A percentile compares a stretch with the other conserved stretches of the same genome.
Conservation (phyloP, 1,140 invertebrate genomes). For the Daktulosphaira vitifoliae region DNA sequence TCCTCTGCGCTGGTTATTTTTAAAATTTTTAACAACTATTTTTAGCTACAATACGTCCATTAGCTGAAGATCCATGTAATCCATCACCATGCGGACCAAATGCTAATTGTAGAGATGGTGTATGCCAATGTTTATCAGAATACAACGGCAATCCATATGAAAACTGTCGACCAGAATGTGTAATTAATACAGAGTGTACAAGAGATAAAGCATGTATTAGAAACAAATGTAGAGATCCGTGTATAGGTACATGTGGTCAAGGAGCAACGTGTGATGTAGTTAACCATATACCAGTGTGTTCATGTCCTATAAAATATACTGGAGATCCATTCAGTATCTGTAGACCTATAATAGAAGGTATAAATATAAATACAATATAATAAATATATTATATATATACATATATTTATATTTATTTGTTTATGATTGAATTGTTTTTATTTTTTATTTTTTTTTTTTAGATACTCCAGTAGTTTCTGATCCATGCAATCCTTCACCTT, state of each 20-base stretch:
- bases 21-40: too few relatives aligned
- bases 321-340: slow-evolving; percentile 63
- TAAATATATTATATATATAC: background rate
- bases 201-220: slow-evolving; percentile 56
- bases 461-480: slow-evolving; percentile 45
- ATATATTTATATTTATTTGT: background rate
- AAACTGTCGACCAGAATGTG: slow-evolving; percentile 62
- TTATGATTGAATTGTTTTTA: slow-evolving; percentile 37
- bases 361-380: background rate
- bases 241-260: slow-evolving; percentile 61
- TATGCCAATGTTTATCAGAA: slow-evolving; percentile 56
- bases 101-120: slow-evolving; percentile 48
- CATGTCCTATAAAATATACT: slow-evolving; percentile 54
- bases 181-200: slow-evolving; percentile 57
- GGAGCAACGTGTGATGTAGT: slow-evolving; percentile 60
- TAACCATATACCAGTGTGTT: slow-evolving; percentile 63
- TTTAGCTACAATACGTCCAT: slow-evolving; percentile 36
- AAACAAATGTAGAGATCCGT: slow-evolving; percentile 64
- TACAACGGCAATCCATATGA: slow-evolving; percentile 58
- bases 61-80: slow-evolving; percentile 47
- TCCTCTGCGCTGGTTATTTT: too few relatives aligned
- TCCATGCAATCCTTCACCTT: slow-evolving; percentile 63
- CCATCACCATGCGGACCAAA: slow-evolving; percentile 63
- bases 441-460: slow-evolving; percentile 42
- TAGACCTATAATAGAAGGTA: slow-evolving; percentile 42